Base-by-base conservation (phyloP, 2,888 invertebrate genomes). In the Macaria liturata region DNA sequence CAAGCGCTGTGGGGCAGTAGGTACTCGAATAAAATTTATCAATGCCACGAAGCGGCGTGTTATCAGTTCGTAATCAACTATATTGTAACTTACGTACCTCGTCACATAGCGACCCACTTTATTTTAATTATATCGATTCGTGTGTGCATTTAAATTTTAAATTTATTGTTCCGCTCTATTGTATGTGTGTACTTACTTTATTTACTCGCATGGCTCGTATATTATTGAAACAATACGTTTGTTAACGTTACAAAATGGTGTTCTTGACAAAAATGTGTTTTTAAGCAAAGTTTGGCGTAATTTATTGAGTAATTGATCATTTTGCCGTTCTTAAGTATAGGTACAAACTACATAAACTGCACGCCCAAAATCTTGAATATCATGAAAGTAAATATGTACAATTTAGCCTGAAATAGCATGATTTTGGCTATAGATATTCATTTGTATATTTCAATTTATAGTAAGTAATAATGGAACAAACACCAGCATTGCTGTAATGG, bases 41-140 rank as follows among this genome's bases (percentile, higher is more conserved):
- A 52, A 59, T 32, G 51, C 40, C 42, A 9, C 47, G 55, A 51
- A 48, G 48, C 51, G 45, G 39, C 32, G 6, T 44, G 46, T 60
- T 60, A 60, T 60, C 59, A 56, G 47, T 46, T 34, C 37, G 47
- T 60, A 60, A 60, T 60, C 59, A 52, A 52, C 51, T 42, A n/a
- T 42, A 42, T 42, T 51, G n/a, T 51, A 43, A 49, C 57, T 44
- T 49, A 52, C 52, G 6, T 32, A 46, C 47, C 9, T 45, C 46
- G 32, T 8, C 45, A 32, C 50, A 44, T 46, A 31, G 42, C 55
- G 59, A 52, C 59, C 59, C 32, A 60, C 46, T 60, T 60, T 52
- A 46, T 49, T 49, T 49, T 49, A 60, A 60, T 53, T 52, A 56
- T 46, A 49, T 53, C 46, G 43, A 60, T 52, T 53, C 34, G 37